These are phyloP conservation scores for Siniperca chuatsi DNA, from an alignment of 2,113 vertebrate species.

Conservation along the genomic window DNA sequence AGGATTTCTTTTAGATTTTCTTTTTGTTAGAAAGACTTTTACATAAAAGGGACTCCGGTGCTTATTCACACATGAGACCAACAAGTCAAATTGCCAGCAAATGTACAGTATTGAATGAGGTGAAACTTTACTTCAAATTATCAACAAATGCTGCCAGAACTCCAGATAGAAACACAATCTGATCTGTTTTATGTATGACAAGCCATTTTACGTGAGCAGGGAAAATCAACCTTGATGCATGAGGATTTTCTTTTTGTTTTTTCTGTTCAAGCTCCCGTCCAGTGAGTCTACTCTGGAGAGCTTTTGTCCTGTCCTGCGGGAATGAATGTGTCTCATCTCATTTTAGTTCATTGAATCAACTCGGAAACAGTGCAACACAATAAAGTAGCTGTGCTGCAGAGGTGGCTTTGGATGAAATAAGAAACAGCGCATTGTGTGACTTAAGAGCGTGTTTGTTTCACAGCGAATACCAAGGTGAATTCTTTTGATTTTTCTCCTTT, in stretches of 20 bases:
- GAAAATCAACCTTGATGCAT: slow-evolving; percentile 55
- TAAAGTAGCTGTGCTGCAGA: slow-evolving; percentile 44
- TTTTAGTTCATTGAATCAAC: slow-evolving; percentile 64
- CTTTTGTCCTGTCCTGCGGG: slow-evolving; percentile 49
- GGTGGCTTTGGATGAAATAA: slow-evolving; percentile 26
- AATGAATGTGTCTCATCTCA: slow-evolving; percentile 67
- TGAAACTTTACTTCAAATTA: slow-evolving; percentile 23
- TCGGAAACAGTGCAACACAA: slow-evolving; percentile 45
- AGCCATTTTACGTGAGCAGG: slow-evolving; percentile 24
- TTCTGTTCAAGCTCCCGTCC: slow-evolving; percentile 12
- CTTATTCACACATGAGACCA: not conserved
- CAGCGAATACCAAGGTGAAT: slow-evolving; percentile 39
- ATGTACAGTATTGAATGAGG: not conserved
- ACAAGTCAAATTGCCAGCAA: not conserved
- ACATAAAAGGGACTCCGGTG: not conserved
- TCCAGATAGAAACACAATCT: slow-evolving; percentile 27
- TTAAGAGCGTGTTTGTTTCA: slow-evolving; percentile 24
- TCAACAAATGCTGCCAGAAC: slow-evolving; percentile 7
- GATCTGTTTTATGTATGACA: slow-evolving; percentile 40
- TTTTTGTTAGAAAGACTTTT: not conserved
- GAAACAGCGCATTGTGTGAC: slow-evolving; percentile 19
- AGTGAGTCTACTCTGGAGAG: slow-evolving; percentile 44
- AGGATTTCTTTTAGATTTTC: not conserved
- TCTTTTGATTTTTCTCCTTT: slow-evolving; percentile 1
- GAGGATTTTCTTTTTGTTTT: slow-evolving; percentile 14